Evolutionary conservation across 2,888 invertebrate genomes (phyloP), one percentile per base, ranked within the genome.

Genomic region (Cerceris rybyensis): DNA sequence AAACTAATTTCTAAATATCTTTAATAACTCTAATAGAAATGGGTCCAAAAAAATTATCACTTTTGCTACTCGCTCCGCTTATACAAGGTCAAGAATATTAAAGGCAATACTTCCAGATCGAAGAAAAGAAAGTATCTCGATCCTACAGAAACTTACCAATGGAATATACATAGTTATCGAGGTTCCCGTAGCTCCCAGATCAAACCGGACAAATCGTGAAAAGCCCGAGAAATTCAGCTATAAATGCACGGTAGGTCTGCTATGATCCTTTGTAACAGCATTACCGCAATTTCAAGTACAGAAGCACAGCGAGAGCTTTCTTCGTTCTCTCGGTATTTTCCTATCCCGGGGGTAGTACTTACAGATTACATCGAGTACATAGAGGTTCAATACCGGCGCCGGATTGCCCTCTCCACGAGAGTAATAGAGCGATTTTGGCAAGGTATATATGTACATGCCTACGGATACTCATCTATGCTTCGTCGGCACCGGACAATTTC

Each of bases 241-340:
- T 78, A 80, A 70, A 78, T 75, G 68, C 58, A 46, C 9, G 46
- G 41, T 16, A 52, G 66, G 69, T 54, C 41, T 11, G 70, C 65
- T 68, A 66, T 73, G 78, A 75, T 80, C 80, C 68, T 80, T 78
- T 71, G 75, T 80, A 80, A 80, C 75, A 67, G 78, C 68, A 74
- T 71, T 66, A 71, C 59, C 64, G 71, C 74, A 74, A 76, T 76
- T 83, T 74, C 70, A 9, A 17, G 54, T 58, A 41, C 65, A 41
- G 28, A 28, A 28, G 42, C 42, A 42, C 17, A 46, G 42, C 65
- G 66, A 49, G 59, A 64, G 70, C 42, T 70, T 81, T 60, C 83
- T 74, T 78, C 70, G 28, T 54, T 60, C 63, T 54, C 55, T 54
- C 67, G 71, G 70, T 74, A 79, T 74, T 82, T 81, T 61, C 75